phyloP scores from a whole-genome alignment of 2,797 vertebrate species.

The Amblyopsis hoosieri region DNA sequence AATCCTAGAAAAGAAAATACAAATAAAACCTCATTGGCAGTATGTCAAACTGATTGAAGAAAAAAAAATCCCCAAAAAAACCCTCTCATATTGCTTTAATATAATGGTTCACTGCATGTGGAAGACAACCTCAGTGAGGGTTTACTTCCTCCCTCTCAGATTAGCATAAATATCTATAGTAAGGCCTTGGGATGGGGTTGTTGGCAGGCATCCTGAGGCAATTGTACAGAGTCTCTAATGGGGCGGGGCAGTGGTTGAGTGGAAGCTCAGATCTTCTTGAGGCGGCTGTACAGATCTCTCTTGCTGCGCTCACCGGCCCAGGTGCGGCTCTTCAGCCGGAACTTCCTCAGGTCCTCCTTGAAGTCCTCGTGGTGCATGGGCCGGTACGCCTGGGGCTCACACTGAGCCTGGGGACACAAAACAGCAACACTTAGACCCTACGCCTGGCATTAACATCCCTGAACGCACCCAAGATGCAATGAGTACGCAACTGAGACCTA shows the following conservation, averaged over 20 bases:
- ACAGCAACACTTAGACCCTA: background rate
- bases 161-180: constrained; percentile 60
- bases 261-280: constrained; percentile 86
- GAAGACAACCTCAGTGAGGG: constrained; percentile 1
- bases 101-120: constrained; percentile 3
- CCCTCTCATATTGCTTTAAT: background rate
- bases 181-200: background rate
- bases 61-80: background rate
- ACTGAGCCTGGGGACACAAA: constrained; percentile 72
- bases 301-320: constrained; percentile 92
- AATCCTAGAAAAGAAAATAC: background rate
- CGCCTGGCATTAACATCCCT: too few species aligned
- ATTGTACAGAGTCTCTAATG: background rate
- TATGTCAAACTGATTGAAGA: constrained; percentile 55
- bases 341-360: constrained; percentile 86
- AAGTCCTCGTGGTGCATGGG: constrained; percentile 93
- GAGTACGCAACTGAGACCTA: too few species aligned
- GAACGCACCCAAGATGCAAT: too few species aligned
- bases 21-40: constrained; percentile 11
- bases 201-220: constrained; percentile 11
- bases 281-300: constrained; percentile 85
- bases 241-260: constrained; percentile 18
- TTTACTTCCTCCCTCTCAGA: background rate
- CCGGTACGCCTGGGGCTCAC: constrained; percentile 88
- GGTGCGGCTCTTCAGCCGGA: constrained; percentile 88